Evolutionary conservation across 2,888 invertebrate species (phyloP).

Genomic region (Volucella bombylans): DNA sequence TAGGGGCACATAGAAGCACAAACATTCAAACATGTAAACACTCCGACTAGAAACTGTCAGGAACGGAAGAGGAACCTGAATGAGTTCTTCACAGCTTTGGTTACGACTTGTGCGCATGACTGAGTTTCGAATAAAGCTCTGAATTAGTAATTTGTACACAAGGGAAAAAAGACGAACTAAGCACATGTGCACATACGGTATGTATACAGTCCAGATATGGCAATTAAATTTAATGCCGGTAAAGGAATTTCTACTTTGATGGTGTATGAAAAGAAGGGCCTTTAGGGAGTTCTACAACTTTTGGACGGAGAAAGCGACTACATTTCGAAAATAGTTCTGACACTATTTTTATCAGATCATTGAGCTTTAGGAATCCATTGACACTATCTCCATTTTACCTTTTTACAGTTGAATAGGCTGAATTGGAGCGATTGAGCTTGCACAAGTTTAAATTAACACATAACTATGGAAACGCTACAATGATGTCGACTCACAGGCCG

Average conservation of each 20-base stretch:
- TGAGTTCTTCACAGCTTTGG: slow-evolving; percentile 1
- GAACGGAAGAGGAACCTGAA: slow-evolving; percentile 1
- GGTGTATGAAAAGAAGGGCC: slow-evolving; percentile 49
- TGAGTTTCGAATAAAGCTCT: slow-evolving; percentile 49
- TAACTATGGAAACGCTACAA: too few species aligned
- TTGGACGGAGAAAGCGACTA: slow-evolving; percentile 37
- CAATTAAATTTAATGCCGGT: slow-evolving; percentile 52
- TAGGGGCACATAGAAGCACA: neutral
- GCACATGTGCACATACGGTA: slow-evolving; percentile 20
- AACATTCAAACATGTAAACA: neutral
- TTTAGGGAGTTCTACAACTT: slow-evolving; percentile 38
- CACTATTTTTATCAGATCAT: too few species aligned
- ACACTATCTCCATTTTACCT: too few species aligned
- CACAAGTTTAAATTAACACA: too few species aligned
- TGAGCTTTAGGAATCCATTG: too few species aligned
- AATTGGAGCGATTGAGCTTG: too few species aligned
- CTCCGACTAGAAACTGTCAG: slow-evolving; percentile 13
- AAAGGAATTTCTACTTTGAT: slow-evolving; percentile 36
- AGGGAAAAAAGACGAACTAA: slow-evolving; percentile 17
- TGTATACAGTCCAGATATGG: neutral
- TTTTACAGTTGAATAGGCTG: too few species aligned
- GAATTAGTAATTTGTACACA: slow-evolving; percentile 34
- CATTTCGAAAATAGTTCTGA: too few species aligned
- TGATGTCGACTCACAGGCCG: too few species aligned
- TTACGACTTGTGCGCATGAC: slow-evolving; percentile 45